Conservation (phyloP, 2,888 invertebrate genomes). For the Phalera bucephala region DNA sequence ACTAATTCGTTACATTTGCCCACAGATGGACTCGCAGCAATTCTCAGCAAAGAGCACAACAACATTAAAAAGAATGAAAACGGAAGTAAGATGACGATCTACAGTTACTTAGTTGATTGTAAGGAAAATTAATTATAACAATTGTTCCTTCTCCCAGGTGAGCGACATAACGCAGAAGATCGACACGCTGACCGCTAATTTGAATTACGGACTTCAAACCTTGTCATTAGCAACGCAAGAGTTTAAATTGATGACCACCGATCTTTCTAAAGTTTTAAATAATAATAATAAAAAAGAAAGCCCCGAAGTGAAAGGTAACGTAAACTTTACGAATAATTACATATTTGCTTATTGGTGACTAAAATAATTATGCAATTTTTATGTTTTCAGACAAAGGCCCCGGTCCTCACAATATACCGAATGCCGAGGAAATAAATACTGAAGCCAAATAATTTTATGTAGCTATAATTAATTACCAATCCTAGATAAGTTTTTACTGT, state of each 20-base stretch:
- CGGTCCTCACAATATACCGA: constrained; percentile 82
- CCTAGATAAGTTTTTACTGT: constrained; percentile 40
- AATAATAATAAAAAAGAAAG: constrained; percentile 84
- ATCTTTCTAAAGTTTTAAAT: constrained; percentile 88
- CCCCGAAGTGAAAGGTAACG: constrained; percentile 1
- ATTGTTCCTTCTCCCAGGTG: constrained; percentile 83
- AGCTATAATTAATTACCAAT: constrained; percentile 41
- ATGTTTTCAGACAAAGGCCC: constrained; percentile 77
- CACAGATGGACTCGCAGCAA: constrained; percentile 88
- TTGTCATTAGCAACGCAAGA: constrained; percentile 92
- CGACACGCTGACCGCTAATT: constrained; percentile 89
- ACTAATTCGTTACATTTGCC: too few species aligned
- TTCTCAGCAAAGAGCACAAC: constrained; percentile 91
- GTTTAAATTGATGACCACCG: constrained; percentile 91
- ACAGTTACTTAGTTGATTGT: too few species aligned
- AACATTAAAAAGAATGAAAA: constrained; percentile 90
- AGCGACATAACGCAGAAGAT: constrained; percentile 89
- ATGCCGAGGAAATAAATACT: constrained; percentile 34
- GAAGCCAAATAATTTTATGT: constrained; percentile 55
- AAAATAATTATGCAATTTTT: constrained; percentile 5
- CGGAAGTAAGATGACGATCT: constrained; percentile 78
- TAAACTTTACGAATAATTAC: neutral
- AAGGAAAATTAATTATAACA: constrained; percentile 17
- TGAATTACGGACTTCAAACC: constrained; percentile 91
- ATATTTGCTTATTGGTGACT: neutral